Evolutionary conservation across 2,888 invertebrate genomes (phyloP).

Genomic region (Chrysina gloriosa): DNA sequence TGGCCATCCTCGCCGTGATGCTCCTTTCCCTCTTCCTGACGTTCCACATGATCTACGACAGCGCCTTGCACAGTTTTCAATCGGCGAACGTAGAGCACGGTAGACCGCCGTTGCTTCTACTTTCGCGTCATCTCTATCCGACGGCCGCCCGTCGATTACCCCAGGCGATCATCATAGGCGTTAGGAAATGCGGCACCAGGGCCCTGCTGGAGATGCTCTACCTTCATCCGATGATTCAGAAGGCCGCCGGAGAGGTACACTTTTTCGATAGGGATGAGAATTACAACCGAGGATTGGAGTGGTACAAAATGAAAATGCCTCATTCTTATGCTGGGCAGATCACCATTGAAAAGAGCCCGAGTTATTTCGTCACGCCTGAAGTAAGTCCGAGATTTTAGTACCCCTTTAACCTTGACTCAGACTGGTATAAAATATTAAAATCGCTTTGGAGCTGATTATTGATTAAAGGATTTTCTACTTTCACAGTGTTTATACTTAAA

Average conservation of each 20-base stretch:
- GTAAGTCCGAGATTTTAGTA: constrained; percentile 68
- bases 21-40: constrained; percentile 85
- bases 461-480: no score
- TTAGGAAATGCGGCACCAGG: constrained; percentile 95
- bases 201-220: constrained; percentile 97
- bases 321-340: constrained; percentile 91
- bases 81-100: constrained; percentile 64
- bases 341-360: constrained; percentile 97
- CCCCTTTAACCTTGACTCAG: background rate
- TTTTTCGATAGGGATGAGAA: constrained; percentile 97
- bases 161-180: constrained; percentile 82
- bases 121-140: constrained; percentile 65
- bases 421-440: background rate
- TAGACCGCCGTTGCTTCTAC: constrained; percentile 65
- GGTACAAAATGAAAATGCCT: constrained; percentile 97
- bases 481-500: no score
- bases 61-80: constrained; percentile 84
- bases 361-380: constrained; percentile 96
- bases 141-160: constrained; percentile 74
- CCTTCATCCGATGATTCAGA: constrained; percentile 91
- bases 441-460: no score
- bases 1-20: constrained; percentile 82
- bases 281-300: constrained; percentile 91
- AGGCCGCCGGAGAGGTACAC: constrained; percentile 94
- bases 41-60: constrained; percentile 87